Base-by-base conservation (phyloP, 2,888 invertebrate genomes). In the Ectropis crepuscularia region DNA sequence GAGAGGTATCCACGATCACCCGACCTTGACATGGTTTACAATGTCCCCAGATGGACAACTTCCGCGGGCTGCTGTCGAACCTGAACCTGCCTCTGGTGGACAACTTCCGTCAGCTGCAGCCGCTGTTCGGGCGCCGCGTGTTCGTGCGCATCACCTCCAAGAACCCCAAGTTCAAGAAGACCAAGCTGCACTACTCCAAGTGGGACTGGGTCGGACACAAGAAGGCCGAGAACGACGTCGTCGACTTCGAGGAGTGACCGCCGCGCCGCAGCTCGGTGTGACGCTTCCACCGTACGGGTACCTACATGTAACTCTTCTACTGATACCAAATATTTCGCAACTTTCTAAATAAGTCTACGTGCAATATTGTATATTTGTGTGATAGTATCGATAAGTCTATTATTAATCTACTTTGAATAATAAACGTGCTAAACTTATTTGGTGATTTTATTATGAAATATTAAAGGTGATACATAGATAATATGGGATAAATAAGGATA, bases 81-180 rank as follows among this genome's bases (percentile, higher is more conserved):
- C 90, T 94, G 75, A 94, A 94, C 76, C 91, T 94, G 36, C 90
- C 92, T n/a, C 89, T 96, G 6, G 95, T 94, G 7, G 95, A 96
- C 85, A 96, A 96, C 90, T 96, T 94, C 85, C 94, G 96, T 65
- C 90, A 90, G 70, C 83, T 95, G 6, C 96, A 96, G 76, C 94
- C 95, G 0, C 87, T 96, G n/a, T 95, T 95, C 70, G 94, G 94
- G 45, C 93, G 96, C 48, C 92, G 95, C 49, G 91, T 96, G 54
- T 96, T 95, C 78, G 94, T 95, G 37, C 92, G 96, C 57, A 94
- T 94, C 74, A 93, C 95, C 2, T 92, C 92, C 5, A 93, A 93
- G 77, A 92, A 92, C 51, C 92, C 93, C 48, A 94, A 93, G 68
- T 94, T 94, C 82, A 93, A 94, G 78, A 93, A 93, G 76, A 93